These are phyloP conservation scores for Anthopleura xanthogrammica DNA, from an alignment of 92 coral and sea anemone species.

Conservation along the genomic window DNA sequence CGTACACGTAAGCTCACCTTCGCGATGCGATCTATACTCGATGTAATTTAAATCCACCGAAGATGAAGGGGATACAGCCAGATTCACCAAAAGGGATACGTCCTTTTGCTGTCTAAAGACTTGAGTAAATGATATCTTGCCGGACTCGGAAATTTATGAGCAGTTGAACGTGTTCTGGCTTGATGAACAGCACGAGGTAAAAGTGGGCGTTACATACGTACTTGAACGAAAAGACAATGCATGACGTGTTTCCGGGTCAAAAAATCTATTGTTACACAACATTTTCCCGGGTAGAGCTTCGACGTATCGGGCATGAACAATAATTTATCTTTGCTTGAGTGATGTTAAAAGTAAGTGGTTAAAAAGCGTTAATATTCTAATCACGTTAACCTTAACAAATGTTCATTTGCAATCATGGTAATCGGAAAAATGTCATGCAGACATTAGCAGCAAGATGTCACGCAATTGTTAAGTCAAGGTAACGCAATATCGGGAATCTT, in stretches of 20 bases:
- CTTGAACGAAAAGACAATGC: background rate
- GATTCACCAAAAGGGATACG: background rate
- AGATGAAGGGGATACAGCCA: background rate
- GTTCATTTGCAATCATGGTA: no score
- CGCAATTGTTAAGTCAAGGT: no score
- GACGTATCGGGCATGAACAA: background rate
- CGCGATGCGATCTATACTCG: background rate
- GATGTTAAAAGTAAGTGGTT: background rate
- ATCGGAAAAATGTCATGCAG: no score
- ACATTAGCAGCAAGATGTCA: no score
- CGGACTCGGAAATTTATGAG: background rate
- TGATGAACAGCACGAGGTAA: background rate
- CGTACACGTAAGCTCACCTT: background rate
- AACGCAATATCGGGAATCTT: no score
- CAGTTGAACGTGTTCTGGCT: background rate
- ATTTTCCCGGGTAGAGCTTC: background rate
- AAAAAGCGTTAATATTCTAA: background rate
- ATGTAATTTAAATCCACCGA: background rate
- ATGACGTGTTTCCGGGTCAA: slow-evolving; percentile 25
- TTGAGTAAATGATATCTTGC: background rate
- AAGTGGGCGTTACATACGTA: slow-evolving; percentile 26
- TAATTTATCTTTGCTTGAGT: background rate
- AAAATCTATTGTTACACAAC: background rate
- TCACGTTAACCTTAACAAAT: no score
- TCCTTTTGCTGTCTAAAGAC: background rate